Base-by-base conservation (phyloP, 2,888 invertebrate species). In the Meiosimyza decipiens region DNA sequence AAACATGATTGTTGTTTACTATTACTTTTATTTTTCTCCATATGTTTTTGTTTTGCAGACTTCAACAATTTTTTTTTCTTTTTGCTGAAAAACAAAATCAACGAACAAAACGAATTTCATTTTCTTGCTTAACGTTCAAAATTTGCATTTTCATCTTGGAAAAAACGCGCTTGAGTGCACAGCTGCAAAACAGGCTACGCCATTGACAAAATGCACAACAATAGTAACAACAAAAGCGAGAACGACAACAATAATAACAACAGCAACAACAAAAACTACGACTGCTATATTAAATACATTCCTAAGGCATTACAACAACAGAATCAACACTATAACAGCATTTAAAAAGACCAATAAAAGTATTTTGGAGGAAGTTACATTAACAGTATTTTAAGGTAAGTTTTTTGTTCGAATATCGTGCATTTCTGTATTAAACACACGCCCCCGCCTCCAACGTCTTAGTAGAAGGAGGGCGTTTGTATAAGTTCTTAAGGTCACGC, bases 81-180 rank as follows among this genome's bases (percentile, higher is more conserved):
- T 33, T 70, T 62, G 18, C 18, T 64, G 47, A 6, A 70, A 50
- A 15, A 13, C 16, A 57, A 60, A 47, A 5, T 22, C 7, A 28
- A 40, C 40, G 40, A 40, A 40, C 40, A 40, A 72, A 69, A 62
- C 54, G 49, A 62, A 50, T 55, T 72, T 73, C 67, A 49, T 47
- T 62, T 40, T 59, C 15, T 55, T 73, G 55, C 70, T 60, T 70
- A 67, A 71, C 57, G 54, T 50, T 70, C 63, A 22, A 79, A 80
- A 83, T 83, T 84, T 81, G 80, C 84, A 83, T 84, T 81, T 82
- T 78, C 77, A 80, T 82, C 80, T 81, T 79, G 75, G 77, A 76
- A 79, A 76, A 72, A 71, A 74, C 64, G 64, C 74, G 80, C 81
- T 81, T 81, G 77, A 76, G 75, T 77, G 78, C 77, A 78, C 80